These are phyloP conservation scores for Drosophila meridiana DNA, from an alignment of 2,888 invertebrate species.

Conservation along the genomic window DNA sequence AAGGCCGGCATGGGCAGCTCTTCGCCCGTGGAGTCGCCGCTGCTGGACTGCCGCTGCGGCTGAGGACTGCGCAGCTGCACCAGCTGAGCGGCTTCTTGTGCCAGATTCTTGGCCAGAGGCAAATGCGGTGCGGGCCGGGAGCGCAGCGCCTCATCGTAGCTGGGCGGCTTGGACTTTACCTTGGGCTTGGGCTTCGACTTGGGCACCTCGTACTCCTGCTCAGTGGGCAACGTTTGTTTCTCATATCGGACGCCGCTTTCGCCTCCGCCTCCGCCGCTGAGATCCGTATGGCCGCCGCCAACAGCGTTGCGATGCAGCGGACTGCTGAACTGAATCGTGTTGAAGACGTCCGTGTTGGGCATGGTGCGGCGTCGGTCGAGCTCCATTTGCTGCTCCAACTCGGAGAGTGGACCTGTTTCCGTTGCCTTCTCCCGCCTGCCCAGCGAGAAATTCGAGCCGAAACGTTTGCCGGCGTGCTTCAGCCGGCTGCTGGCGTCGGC, in stretches of 20 bases:
- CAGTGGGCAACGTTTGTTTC: not conserved
- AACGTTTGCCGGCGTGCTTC: conserved; percentile 78
- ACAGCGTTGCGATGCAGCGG: conserved; percentile 80
- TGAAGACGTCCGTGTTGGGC: conserved; percentile 84
- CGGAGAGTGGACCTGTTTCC: not conserved
- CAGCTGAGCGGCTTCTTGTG: conserved; percentile 59
- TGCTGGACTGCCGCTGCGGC: conserved; percentile 43
- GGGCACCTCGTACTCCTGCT: conserved; percentile 81
- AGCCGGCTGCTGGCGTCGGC: conserved; percentile 81
- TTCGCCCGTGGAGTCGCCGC: conserved; percentile 58
- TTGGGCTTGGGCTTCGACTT: conserved; percentile 47
- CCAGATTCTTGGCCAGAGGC: conserved; percentile 61
- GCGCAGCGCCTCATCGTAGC: conserved; percentile 82
- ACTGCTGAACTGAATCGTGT: conserved; percentile 83
- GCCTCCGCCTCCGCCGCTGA: conserved; percentile 33
- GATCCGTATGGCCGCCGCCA: conserved; percentile 72
- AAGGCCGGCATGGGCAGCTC: conserved; percentile 83
- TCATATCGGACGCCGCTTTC: not conserved
- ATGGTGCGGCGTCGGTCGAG: conserved; percentile 83
- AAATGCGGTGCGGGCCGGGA: conserved; percentile 48
- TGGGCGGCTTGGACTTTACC: conserved; percentile 72
- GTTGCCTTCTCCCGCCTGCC: conserved; percentile 42
- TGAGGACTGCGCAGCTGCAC: conserved; percentile 57
- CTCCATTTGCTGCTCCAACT: conserved; percentile 41
- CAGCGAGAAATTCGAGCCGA: conserved; percentile 81